A percentile compares a stretch with the other conserved stretches of the same genome.
Conservation (phyloP, 2,797 vertebrate genomes). For the Botia almorhae region DNA sequence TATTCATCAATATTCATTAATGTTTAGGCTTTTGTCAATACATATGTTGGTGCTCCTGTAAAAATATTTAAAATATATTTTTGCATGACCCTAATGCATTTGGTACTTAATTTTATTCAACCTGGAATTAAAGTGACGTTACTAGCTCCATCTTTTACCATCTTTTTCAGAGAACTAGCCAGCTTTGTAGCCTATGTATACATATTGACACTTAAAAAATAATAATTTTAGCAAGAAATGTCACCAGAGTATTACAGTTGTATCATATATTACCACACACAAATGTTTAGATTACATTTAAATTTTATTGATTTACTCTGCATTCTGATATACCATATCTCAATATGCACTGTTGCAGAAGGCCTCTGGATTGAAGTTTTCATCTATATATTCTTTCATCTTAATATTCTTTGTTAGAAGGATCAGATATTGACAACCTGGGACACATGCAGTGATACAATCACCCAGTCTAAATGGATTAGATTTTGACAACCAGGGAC, state of each 20-base stretch:
- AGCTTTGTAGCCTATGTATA: too few relatives aligned
- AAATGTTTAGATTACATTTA: conserved; percentile 51
- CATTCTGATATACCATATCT: conserved; percentile 63
- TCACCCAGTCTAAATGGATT: conserved; percentile 42
- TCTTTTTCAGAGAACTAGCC: too few relatives aligned
- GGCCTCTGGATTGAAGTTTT: conserved; percentile 54
- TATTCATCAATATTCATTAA: too few relatives aligned
- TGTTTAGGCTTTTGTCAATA: too few relatives aligned
- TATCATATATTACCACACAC: not conserved
- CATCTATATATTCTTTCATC: not conserved
- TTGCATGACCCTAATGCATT: too few relatives aligned
- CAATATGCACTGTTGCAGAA: conserved; percentile 59
- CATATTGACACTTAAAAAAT: too few relatives aligned
- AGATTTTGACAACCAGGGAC: conserved; percentile 63
- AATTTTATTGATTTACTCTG: conserved; percentile 73
- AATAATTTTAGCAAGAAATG: not conserved
- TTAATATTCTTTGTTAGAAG: conserved; percentile 42
- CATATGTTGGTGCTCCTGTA: too few relatives aligned
- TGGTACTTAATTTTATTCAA: too few relatives aligned
- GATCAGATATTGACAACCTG: conserved; percentile 63
- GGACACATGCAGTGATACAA: conserved; percentile 69
- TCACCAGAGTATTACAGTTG: not conserved
- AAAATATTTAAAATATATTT: too few relatives aligned
- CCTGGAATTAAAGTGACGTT: too few relatives aligned
- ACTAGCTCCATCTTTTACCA: too few relatives aligned